Base-by-base conservation (phyloP, 2,113 vertebrate genomes). In the Mesitornis unicolor region DNA sequence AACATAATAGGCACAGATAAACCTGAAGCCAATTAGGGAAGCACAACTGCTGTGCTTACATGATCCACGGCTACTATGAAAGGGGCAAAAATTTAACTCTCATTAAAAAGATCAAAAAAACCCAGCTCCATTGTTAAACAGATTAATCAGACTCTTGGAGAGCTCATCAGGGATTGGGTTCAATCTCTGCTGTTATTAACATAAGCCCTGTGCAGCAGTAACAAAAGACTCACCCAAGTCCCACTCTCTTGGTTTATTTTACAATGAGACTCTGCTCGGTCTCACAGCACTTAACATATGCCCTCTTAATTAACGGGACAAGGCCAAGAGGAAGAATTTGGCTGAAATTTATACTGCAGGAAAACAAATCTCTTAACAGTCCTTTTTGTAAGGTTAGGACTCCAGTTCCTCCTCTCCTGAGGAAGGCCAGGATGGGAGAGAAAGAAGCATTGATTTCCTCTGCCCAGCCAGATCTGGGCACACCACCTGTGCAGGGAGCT, bases 161-260 rank as follows among this genome's bases (percentile, higher is more conserved):
- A 91, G 60, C 94, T 95, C 87, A 48, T 50, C 56, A 43, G 85
- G 88, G 76, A 93, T 15, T 86, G 71, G 71, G 90, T 63, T 95
- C 92, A 96, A 70, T 57, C 88, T 90, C 90, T 92, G 79, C 35
- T 80, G 76, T 85, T 88, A 77, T 64, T 70, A 92, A 53, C 81
- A 75, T 70, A 91, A 95, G 5, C 69, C 67, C 60, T 40, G 51
- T 48, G n/a, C 38, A 93, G 61, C 76, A 75, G 60, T 50, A 93
- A 93, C 80, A 90, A 92, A 93, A 92, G 83, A 26, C 45, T 61
- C 4, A 2, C 85, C 24, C 14, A 74, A 90, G 35, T 70, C 51
- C 59, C 65, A 47, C 0, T 0, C 25, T 42, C 84, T 45, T 6
- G 3, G 38, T 71, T 95, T 50, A 59, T 64, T 88, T 63, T 86